Evolutionary conservation across 1,140 invertebrate species (phyloP), one percentile per base, ranked within the genome.

Genomic region (Neodiprion pinetum): DNA sequence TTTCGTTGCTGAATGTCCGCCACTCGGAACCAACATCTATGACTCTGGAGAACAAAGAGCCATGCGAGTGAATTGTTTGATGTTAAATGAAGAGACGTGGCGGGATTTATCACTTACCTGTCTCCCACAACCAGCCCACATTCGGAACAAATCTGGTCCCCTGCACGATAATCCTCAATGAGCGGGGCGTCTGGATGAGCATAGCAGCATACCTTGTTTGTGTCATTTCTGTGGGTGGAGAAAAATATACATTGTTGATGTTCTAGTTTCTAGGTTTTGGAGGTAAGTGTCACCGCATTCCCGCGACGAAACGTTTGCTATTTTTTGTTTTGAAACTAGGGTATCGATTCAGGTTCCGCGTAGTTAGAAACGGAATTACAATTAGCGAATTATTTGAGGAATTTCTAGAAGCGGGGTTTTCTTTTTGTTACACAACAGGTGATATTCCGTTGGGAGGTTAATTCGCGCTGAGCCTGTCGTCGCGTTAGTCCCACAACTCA

Each of bases 21-120:
- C 99, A 99, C 89, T 99, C 99, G n/a, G 98, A 99, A n/a, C 98
- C 98, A n/a, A 99, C 99, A 91, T 99, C 99, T 79, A 99, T 98
- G 0, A 99, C 97, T 85, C 97, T 97, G 82, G 40, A 89, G 28
- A 40, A 40, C 28, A 40, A 40, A 40, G 28, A 1, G 5, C 1
- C 28, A 40, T 2, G 5, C 28, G 28, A 40, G 28, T 40, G 28
- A 5, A 40, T 40, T 40, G 5, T 40, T 40, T 40, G 28, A 40
- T 0, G 28, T 40, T 40, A 3, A 40, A 40, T 5, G 28, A 40
- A 40, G 28, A 40, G 28, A 5, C 5, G 12, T 65, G 71, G 10
- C 10, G 66, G 48, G 5, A 14, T 12, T n/a, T n/a, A 21, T 72
- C 40, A 40, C 78, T 88, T 90, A 97, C 96, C 97, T 94, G 89